Base-by-base conservation (phyloP, 1,140 invertebrate genomes). In the Drosophila kohkoa region DNA sequence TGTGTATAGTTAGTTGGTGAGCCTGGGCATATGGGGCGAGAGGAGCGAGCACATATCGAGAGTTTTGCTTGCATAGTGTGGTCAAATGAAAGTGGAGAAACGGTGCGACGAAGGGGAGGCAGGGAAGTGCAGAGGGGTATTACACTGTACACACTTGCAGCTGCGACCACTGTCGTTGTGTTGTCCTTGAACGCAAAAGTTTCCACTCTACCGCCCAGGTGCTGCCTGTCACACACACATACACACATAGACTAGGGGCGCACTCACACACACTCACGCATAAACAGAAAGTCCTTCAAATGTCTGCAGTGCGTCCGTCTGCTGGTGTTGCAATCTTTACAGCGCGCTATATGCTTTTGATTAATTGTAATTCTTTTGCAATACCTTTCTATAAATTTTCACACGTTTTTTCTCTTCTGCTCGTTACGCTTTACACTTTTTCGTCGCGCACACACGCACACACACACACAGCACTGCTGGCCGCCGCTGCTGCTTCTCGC, bases 361-460 rank as follows among this genome's bases (percentile, higher is more conserved):
- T 48, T 43, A 67, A 64, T 68, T 54, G 6, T 38, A 38, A 77
- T 68, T 71, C 20, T 49, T 59, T 68, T 67, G 54, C 64, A 64
- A 77, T 88, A 87, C 82, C 83, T 87, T 80, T 78, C 69, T 79
- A 88, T 81, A 76, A 88, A 83, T 79, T 83, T 89, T 88, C 83
- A 89, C 83, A 88, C 85, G 85, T 89, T 88, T 88, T 87, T 79
- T 80, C 35, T 85, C 70, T 85, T 81, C 83, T 57, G 83, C 76
- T 88, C 77, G 80, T 89, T 88, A 88, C 80, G 83, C 83, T 88
- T 88, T 88, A 88, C 77, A 88, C 76, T 89, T 82, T 87, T 82
- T 83, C 83, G 83, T 86, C 82, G 82, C 75, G 82, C 68, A 83
- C 83, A 70, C 83, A 79, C 79, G 82, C 79, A 72, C 77, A 82